Evolutionary conservation across 2,888 invertebrate genomes (phyloP).

Genomic region (Cotesia congregata): DNA sequence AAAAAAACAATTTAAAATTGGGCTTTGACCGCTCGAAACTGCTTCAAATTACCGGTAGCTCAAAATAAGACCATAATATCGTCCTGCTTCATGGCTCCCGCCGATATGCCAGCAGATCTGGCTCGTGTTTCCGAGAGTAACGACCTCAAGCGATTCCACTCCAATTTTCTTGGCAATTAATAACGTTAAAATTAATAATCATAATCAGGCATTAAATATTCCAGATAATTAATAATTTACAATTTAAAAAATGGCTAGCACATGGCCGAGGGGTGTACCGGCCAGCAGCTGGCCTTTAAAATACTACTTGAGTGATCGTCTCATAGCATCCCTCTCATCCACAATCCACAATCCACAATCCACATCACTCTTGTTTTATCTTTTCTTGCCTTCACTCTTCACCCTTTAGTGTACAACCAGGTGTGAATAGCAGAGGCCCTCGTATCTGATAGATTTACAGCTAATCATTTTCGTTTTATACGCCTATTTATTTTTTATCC

Average conservation of each 20-base stretch:
- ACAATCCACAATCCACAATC: too few relatives aligned
- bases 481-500: conserved; percentile 59
- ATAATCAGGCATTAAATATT: not conserved
- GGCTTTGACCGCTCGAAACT: not conserved
- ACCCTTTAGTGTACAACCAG: conserved; percentile 59
- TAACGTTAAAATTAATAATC: too few relatives aligned
- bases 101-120: not conserved
- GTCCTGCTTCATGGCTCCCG: not conserved
- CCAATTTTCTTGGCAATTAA: not conserved
- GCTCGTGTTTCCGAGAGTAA: not conserved
- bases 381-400: too few relatives aligned
- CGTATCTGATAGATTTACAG: conserved; percentile 66
- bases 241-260: not conserved
- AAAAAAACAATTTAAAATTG: too few relatives aligned
- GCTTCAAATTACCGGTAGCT: not conserved
- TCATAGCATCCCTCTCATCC: conserved; percentile 16
- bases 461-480: conserved; percentile 66
- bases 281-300: not conserved
- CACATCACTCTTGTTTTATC: too few relatives aligned
- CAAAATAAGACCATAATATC: not conserved
- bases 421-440: conserved; percentile 59
- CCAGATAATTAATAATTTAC: not conserved
- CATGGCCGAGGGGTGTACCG: not conserved
- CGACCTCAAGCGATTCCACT: not conserved
- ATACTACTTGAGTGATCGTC: not conserved